phyloP scores from a whole-genome alignment of 2,113 vertebrate species.

The Reinhardtius hippoglossoides region DNA sequence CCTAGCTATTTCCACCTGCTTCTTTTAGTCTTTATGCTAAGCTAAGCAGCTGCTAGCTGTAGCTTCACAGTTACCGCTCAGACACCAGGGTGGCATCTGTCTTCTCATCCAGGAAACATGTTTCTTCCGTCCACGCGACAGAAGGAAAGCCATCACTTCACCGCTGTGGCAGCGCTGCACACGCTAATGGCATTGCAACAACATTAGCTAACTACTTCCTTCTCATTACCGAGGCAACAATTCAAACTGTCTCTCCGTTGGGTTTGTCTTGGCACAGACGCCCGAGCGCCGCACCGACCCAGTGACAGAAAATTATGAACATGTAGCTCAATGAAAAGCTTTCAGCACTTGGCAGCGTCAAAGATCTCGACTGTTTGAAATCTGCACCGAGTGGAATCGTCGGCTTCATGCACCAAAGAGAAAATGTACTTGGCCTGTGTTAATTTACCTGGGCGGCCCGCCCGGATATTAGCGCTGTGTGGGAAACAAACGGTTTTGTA shows the following conservation, averaged over 20 bases:
- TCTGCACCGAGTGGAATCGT: not conserved
- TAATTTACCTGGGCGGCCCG: constrained; percentile 34
- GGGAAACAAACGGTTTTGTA: not conserved
- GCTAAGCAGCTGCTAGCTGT: too few species aligned
- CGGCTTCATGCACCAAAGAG: not conserved
- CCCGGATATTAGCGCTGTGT: constrained; percentile 26
- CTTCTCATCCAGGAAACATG: too few species aligned
- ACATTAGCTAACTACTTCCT: constrained; percentile 48
- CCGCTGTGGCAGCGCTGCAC: too few species aligned
- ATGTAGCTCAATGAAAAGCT: too few species aligned
- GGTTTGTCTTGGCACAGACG: constrained; percentile 50
- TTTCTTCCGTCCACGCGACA: not conserved
- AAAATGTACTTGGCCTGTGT: constrained; percentile 33
- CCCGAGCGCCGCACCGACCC: too few species aligned
- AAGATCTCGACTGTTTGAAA: not conserved
- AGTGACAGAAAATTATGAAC: too few species aligned
- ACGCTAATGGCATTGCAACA: constrained; percentile 9
- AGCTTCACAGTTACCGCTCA: too few species aligned
- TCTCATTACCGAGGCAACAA: constrained; percentile 24
- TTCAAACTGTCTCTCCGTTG: constrained; percentile 36
- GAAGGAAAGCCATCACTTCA: too few species aligned
- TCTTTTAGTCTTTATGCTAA: too few species aligned
- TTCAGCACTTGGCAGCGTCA: not conserved
- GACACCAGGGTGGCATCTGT: too few species aligned
- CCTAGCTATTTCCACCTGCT: too few species aligned